A percentile compares a stretch with the other conserved stretches of the same genome.
phyloP scores from a whole-genome alignment of 2,797 vertebrate species.

The Sebastes kiyomatsui region DNA sequence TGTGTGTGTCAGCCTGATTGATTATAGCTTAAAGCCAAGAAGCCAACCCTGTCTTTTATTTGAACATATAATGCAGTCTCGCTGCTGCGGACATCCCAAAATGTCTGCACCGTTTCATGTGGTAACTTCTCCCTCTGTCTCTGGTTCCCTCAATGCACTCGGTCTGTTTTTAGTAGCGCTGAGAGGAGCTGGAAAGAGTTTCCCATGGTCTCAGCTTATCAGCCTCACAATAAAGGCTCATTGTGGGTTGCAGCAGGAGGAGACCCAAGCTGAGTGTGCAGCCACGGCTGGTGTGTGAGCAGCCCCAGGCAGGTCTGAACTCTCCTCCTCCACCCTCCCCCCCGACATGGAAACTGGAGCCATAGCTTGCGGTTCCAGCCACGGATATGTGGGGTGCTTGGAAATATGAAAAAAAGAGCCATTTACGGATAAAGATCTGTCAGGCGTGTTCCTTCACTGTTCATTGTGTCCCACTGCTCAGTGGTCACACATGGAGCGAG shows the following conservation, averaged over 20 bases:
- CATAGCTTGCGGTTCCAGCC: slow-evolving; percentile 62
- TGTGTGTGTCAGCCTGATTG: slow-evolving; percentile 59
- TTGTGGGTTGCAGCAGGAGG: slow-evolving; percentile 59
- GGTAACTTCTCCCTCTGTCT: slow-evolving; percentile 30
- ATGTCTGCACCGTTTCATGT: slow-evolving; percentile 42
- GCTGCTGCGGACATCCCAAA: slow-evolving; percentile 20
- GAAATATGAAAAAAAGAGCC: neutral
- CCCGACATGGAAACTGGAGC: slow-evolving; percentile 64
- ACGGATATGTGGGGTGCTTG: slow-evolving; percentile 51
- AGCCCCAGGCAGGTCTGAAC: slow-evolving; percentile 41
- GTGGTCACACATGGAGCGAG: slow-evolving; percentile 44
- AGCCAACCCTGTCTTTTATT: slow-evolving; percentile 33
- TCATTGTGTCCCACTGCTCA: slow-evolving; percentile 24
- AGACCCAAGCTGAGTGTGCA: slow-evolving; percentile 22
- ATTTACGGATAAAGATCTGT: slow-evolving; percentile 69
- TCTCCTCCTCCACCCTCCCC: slow-evolving; percentile 35
- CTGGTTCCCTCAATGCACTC: slow-evolving; percentile 6
- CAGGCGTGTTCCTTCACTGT: slow-evolving; percentile 46
- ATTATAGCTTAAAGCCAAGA: slow-evolving; percentile 61
- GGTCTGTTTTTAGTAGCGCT: slow-evolving; percentile 45
- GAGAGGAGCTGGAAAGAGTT: slow-evolving; percentile 45
- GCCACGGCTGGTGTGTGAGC: slow-evolving; percentile 34
- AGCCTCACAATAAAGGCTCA: slow-evolving; percentile 61
- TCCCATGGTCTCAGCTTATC: slow-evolving; percentile 63
- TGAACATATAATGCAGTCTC: slow-evolving; percentile 36